Percentiles rank a stretch among this genome's conserved stretches.
Evolutionary conservation across 2,888 invertebrate genomes (phyloP).

Genomic region (Cosmia pyralina): DNA sequence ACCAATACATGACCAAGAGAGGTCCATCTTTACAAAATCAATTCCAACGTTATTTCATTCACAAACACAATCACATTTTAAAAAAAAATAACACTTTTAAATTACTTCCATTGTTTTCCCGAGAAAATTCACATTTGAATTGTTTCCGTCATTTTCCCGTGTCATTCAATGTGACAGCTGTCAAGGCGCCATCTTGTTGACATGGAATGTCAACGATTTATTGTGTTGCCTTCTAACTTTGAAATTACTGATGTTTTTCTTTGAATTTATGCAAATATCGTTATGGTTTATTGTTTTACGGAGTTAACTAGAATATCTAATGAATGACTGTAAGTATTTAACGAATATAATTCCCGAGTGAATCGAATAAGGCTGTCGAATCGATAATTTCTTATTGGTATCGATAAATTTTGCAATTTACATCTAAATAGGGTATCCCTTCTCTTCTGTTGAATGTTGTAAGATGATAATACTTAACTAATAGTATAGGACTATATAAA

Average conservation of each 20-base stretch:
- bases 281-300: constrained; percentile 6
- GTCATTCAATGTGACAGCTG: constrained; percentile 73
- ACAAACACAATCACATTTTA: constrained; percentile 12
- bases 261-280: constrained; percentile 41
- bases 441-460: constrained; percentile 1
- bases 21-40: constrained; percentile 16
- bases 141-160: constrained; percentile 52
- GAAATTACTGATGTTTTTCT: constrained; percentile 50
- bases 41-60: constrained; percentile 26
- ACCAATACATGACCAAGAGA: constrained; percentile 3
- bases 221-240: constrained; percentile 55
- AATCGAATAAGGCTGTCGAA: constrained; percentile 20
- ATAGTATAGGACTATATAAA: neutral
- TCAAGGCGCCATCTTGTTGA: constrained; percentile 71
- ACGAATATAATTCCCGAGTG: constrained; percentile 14
- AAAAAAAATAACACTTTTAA: constrained; percentile 37
- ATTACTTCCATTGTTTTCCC: constrained; percentile 44
- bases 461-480: neutral
- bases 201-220: constrained; percentile 64
- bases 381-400: constrained; percentile 27
- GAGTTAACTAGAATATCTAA: neutral
- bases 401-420: constrained; percentile 4
- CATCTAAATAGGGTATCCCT: neutral
- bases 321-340: neutral
- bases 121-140: constrained; percentile 46